Evolutionary conservation across 2,888 invertebrate genomes (phyloP), one percentile per base, ranked within the genome.

Genomic region (Polydrusus pterygomalis): DNA sequence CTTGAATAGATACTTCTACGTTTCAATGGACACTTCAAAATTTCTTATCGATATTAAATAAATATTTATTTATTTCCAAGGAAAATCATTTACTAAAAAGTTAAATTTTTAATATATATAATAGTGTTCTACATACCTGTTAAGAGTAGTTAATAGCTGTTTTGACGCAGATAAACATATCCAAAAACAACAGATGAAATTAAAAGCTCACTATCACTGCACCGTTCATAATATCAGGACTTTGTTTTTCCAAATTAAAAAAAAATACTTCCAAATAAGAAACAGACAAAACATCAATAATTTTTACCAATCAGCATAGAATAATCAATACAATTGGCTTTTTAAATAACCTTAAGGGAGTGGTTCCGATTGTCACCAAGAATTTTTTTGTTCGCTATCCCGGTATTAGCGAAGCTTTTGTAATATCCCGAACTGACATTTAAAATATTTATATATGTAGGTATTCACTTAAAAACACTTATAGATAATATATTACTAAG

Each of bases 401-500:
- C 18, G 40, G 13, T 49, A 5, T 25, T 13, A 64, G 25, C 56
- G n/a, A 45, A 3, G 25, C 9, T 13, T 13, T 18, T 25, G n/a
- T 58, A 51, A 6, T 34, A 15, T 58, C 43, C 38, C 54, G 7
- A 51, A 1, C 38, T 43, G 9, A 11, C 54, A 49, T 58, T 58
- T 58, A 13, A 40, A 68, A 68, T 47, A 47, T 20, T 47, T 70
- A 62, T 70, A 63, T 60, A 43, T 43, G n/a, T 3, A 68, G 15
- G 40, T 51, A 65, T 49, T 45, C 51, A 73, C 67, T 67, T 60
- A 58, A 67, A 54, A 58, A 70, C 54, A 75, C 71, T 71, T 43
- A 40, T 9, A 40, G 71, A 75, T 75, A 75, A 71, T 17, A n/a
- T 18, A 43, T 70, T 71, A 70, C 75, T 43, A 60, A 71, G 69